A percentile compares a stretch with the other conserved stretches of the same genome.
Evolutionary conservation across 1,140 invertebrate genomes (phyloP).

Genomic region (Hydropsyche tenuis): DNA sequence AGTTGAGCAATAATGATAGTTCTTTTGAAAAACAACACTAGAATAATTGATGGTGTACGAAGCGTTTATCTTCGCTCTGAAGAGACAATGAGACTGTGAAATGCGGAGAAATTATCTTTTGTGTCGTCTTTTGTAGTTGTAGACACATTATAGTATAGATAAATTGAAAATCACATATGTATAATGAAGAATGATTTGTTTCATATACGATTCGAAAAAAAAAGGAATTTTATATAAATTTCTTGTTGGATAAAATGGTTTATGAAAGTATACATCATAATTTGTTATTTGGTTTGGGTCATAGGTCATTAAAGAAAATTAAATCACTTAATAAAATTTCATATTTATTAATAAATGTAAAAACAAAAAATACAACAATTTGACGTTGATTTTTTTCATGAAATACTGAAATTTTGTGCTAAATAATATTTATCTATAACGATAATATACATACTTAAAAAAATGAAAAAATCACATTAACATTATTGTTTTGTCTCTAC

Average conservation of each 20-base stretch:
- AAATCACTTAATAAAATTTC: constrained; percentile 38
- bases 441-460: constrained; percentile 25
- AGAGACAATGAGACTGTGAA: constrained; percentile 9
- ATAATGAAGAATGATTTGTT: too few relatives aligned
- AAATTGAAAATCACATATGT: too few relatives aligned
- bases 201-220: too few relatives aligned
- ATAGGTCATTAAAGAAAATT: constrained; percentile 10
- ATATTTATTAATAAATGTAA: constrained; percentile 46
- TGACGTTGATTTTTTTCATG: constrained; percentile 35
- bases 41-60: constrained; percentile 13
- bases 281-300: too few relatives aligned
- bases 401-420: constrained; percentile 45
- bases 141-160: too few relatives aligned
- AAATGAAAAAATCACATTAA: constrained; percentile 35
- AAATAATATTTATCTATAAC: constrained; percentile 41
- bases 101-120: constrained; percentile 1
- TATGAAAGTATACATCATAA: too few relatives aligned
- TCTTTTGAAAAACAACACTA: neutral
- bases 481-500: constrained; percentile 10
- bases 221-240: too few relatives aligned
- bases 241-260: too few relatives aligned
- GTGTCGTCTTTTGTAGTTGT: too few relatives aligned
- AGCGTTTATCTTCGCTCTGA: neutral
- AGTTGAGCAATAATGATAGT: neutral
- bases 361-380: constrained; percentile 46